Percentiles rank a stretch among this genome's conserved stretches.
These are phyloP conservation scores for Dermatemys mawii DNA, from an alignment of 2,113 vertebrate species.

Conservation along the genomic window DNA sequence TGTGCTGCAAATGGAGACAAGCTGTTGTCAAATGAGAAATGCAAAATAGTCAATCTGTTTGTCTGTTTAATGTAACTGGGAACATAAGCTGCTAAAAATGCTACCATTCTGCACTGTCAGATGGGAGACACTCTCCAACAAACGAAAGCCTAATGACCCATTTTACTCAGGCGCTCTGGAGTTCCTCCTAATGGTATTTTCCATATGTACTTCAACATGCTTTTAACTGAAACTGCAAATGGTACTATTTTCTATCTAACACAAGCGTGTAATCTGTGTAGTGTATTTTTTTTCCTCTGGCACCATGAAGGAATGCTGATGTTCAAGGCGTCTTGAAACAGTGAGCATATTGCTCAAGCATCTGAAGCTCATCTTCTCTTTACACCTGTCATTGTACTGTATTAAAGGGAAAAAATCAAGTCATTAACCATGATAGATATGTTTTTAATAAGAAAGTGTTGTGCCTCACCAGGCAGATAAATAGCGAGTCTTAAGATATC, in stretches of 20 bases:
- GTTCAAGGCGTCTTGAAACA: slow-evolving; percentile 75
- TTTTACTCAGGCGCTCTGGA: slow-evolving; percentile 92
- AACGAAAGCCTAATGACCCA: slow-evolving; percentile 98
- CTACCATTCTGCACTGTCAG: slow-evolving; percentile 91
- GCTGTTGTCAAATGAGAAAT: slow-evolving; percentile 93
- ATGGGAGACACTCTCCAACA: slow-evolving; percentile 95
- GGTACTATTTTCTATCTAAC: slow-evolving; percentile 84
- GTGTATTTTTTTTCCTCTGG: slow-evolving; percentile 64
- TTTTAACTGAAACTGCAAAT: slow-evolving; percentile 90
- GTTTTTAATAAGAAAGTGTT: slow-evolving; percentile 89
- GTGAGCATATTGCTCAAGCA: slow-evolving; percentile 83
- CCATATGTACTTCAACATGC: slow-evolving; percentile 92
- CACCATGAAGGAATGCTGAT: slow-evolving; percentile 77
- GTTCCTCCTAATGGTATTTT: slow-evolving; percentile 91
- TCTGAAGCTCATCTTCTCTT: slow-evolving; percentile 80
- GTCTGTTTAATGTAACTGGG: slow-evolving; percentile 94
- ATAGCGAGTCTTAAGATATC: slow-evolving; percentile 81
- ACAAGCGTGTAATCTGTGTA: slow-evolving; percentile 84
- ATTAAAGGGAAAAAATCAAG: slow-evolving; percentile 84
- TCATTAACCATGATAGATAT: slow-evolving; percentile 90
- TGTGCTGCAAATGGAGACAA: slow-evolving; percentile 88
- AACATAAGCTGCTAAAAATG: slow-evolving; percentile 91
- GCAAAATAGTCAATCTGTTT: slow-evolving; percentile 97
- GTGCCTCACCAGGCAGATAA: slow-evolving; percentile 85
- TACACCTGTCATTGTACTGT: slow-evolving; percentile 85